Evolutionary conservation across 2,797 vertebrate genomes (phyloP).

Genomic region (Cynopterus sphinx): DNA sequence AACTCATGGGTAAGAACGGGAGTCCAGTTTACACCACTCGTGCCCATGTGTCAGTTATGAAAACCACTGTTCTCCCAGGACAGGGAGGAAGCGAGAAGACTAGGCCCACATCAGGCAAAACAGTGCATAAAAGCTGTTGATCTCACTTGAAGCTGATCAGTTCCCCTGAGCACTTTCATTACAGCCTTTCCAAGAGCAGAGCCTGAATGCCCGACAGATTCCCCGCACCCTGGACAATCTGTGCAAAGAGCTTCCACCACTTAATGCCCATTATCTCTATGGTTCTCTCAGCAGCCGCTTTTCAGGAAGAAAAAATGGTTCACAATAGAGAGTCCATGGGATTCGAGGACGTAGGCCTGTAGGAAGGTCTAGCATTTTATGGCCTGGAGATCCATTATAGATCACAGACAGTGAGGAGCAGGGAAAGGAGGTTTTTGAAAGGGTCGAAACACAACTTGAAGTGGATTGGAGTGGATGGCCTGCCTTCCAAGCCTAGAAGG

Average conservation of each 20-base stretch:
- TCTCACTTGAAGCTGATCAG: neutral
- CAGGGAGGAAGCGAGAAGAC: neutral
- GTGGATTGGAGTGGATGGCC: neutral
- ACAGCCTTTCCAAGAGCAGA: neutral
- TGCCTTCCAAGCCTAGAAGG: neutral
- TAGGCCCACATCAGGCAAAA: neutral
- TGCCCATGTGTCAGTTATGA: neutral
- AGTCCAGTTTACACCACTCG: neutral
- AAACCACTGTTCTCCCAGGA: neutral
- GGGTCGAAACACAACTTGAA: neutral
- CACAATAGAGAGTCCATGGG: neutral
- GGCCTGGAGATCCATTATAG: neutral
- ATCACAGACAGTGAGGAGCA: neutral
- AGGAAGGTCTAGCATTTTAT: neutral
- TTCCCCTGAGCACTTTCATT: neutral
- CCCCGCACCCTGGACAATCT: neutral
- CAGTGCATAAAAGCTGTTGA: neutral
- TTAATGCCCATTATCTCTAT: neutral
- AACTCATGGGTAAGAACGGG: neutral
- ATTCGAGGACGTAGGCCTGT: accelerated
- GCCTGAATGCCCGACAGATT: neutral
- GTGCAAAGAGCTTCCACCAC: constrained; percentile 6
- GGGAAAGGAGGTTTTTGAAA: neutral
- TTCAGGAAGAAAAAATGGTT: neutral
- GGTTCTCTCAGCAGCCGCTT: neutral